These are phyloP conservation scores for Mesopsocus fuscifrons DNA, from an alignment of 2,888 invertebrate species.

Conservation along the genomic window DNA sequence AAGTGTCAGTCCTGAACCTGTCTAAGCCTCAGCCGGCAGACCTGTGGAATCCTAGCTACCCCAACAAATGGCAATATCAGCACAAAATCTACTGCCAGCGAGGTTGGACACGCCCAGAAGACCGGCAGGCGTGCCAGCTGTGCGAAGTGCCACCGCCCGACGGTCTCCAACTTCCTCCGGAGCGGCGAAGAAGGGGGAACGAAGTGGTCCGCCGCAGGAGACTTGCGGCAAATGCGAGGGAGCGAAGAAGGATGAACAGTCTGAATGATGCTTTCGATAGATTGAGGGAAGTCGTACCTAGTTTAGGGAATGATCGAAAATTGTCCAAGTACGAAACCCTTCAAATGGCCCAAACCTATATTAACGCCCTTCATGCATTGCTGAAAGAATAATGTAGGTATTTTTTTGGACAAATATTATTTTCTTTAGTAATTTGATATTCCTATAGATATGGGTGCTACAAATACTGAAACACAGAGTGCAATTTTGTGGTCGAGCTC, in stretches of 20 bases:
- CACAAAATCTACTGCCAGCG: conserved; percentile 4
- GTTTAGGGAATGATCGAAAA: conserved; percentile 47
- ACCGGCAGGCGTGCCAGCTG: conserved; percentile 1
- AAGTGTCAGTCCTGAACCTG: conserved; percentile 1
- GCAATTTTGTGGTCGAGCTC: too few relatives aligned
- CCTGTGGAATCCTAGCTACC: neutral
- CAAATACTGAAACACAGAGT: too few relatives aligned
- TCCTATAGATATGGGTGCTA: too few relatives aligned
- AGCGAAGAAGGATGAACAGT: conserved; percentile 53
- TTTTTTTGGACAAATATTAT: neutral
- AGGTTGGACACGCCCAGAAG: neutral
- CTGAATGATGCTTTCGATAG: conserved; percentile 56
- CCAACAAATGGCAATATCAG: neutral
- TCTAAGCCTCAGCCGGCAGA: neutral
- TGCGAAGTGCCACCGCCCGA: neutral
- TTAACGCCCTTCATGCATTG: conserved; percentile 44
- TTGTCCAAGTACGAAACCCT: conserved; percentile 58
- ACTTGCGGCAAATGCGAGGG: conserved; percentile 53
- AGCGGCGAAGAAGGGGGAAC: neutral
- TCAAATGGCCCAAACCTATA: conserved; percentile 64
- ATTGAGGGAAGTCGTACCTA: conserved; percentile 49
- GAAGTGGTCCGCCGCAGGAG: conserved; percentile 36
- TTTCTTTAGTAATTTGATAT: neutral
- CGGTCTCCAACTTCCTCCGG: too few relatives aligned
- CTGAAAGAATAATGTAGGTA: conserved; percentile 20